Percentiles rank a stretch among this genome's conserved stretches.
Evolutionary conservation across 2,888 invertebrate species (phyloP).

Genomic region (Watsonalla binaria): DNA sequence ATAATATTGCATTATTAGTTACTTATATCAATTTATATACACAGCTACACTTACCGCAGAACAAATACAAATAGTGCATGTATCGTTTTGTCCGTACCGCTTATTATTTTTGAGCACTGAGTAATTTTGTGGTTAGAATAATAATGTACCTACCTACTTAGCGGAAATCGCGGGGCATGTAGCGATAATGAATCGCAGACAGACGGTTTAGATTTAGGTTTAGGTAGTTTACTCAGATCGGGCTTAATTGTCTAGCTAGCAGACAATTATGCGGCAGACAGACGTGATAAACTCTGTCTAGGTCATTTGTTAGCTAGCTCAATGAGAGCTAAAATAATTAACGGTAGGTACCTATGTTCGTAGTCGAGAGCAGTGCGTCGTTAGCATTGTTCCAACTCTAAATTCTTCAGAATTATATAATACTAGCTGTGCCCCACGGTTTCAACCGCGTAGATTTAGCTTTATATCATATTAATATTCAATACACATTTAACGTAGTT

Average conservation of each 20-base stretch:
- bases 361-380: neutral
- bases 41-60: no score
- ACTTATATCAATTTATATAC: no score
- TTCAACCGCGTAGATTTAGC: no score
- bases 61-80: no score
- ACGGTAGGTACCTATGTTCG: constrained; percentile 2
- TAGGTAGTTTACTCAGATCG: constrained; percentile 40
- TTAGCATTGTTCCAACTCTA: no score
- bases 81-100: no score
- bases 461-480: no score
- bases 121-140: neutral
- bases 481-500: no score
- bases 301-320: constrained; percentile 55
- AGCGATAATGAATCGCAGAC: neutral
- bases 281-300: constrained; percentile 59
- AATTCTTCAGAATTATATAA: no score
- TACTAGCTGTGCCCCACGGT: no score
- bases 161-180: neutral
- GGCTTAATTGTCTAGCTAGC: constrained; percentile 55
- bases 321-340: constrained; percentile 40
- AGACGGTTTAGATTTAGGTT: constrained; percentile 4
- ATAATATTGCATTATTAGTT: no score
- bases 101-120: neutral
- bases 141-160: constrained; percentile 5
- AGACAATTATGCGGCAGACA: constrained; percentile 67